Conservation (phyloP, 2,113 vertebrate species). For the Muntiacus reevesi region DNA sequence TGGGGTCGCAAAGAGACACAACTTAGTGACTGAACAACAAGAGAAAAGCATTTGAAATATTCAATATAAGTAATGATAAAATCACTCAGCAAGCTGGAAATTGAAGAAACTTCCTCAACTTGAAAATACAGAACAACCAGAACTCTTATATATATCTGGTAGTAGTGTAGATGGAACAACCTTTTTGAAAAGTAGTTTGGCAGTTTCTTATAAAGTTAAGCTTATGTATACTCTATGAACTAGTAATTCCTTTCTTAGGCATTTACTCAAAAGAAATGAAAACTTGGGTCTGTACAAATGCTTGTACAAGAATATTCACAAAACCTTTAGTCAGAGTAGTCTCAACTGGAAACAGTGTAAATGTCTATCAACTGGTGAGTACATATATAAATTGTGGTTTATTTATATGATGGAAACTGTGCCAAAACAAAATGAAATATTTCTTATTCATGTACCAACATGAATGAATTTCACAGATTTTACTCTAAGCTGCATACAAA, state of each 20-base stretch:
- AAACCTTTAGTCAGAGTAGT: not conserved
- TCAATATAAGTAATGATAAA: not conserved
- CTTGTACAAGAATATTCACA: not conserved
- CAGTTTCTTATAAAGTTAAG: slow-evolving; percentile 27
- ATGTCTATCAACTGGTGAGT: not conserved
- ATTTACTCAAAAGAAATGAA: slow-evolving; percentile 18
- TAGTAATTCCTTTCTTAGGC: not conserved
- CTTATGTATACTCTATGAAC: not conserved
- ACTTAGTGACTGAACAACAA: not conserved
- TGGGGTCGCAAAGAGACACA: not conserved
- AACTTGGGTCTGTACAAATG: not conserved
- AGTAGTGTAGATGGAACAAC: not conserved
- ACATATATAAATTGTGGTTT: not conserved
- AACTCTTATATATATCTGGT: not conserved
- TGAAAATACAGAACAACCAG: not conserved
- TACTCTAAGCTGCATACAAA: not conserved
- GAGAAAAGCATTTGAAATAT: not conserved
- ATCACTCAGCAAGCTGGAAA: not conserved
- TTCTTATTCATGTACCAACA: not conserved
- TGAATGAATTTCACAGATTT: not conserved
- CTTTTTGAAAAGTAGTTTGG: not conserved
- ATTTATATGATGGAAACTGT: not conserved
- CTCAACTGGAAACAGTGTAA: not conserved
- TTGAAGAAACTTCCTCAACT: not conserved
- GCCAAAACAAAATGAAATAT: not conserved